phyloP scores from a whole-genome alignment of 2,113 vertebrate species.

The Mesoclemmys tuberculata region DNA sequence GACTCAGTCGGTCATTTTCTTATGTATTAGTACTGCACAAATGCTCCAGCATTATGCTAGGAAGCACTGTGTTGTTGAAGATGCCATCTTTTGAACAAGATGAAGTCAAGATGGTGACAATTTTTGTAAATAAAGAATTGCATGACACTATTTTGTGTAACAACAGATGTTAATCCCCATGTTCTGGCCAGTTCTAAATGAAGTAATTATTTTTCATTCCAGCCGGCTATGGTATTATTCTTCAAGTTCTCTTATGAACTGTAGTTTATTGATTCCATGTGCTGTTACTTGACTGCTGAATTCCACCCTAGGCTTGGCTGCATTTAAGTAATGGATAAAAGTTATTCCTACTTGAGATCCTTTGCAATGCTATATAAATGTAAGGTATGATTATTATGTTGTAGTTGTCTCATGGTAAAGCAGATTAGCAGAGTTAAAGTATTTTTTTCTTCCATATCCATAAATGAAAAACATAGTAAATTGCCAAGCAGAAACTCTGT shows the following conservation, averaged over 20 bases:
- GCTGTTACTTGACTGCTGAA: neutral
- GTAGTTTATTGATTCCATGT: neutral
- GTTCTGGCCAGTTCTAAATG: neutral
- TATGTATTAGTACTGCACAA: neutral
- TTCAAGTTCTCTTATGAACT: neutral
- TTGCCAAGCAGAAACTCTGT: neutral
- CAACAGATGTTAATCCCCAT: neutral
- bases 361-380: neutral
- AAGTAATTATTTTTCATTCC: neutral
- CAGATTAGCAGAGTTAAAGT: neutral
- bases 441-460: neutral
- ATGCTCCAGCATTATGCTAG: neutral
- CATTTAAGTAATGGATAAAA: neutral
- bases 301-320: neutral
- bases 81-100: neutral
- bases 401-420: neutral
- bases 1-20: neutral
- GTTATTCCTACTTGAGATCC: neutral
- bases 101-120: neutral
- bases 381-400: neutral
- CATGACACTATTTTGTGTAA: neutral
- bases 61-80: neutral
- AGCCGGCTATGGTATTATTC: neutral
- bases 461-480: neutral
- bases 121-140: neutral